Conservation (phyloP, 2,113 vertebrate species). For the Delphinus delphis region DNA sequence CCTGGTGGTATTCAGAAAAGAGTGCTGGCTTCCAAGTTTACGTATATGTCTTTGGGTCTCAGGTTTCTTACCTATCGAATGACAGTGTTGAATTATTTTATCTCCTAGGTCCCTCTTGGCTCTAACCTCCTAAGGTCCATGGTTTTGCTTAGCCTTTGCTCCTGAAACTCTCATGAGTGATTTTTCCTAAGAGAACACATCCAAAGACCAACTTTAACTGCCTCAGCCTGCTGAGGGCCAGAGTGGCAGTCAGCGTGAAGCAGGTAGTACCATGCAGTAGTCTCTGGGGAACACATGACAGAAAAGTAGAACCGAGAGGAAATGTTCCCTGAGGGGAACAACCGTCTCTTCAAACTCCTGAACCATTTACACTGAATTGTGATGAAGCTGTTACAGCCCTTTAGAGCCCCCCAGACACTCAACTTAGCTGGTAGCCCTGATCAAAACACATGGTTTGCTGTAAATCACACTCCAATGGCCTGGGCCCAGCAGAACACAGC, state of each 20-base stretch:
- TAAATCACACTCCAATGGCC: not conserved
- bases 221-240: not conserved
- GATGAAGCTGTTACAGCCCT: not conserved
- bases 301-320: slow-evolving; percentile 31
- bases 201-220: not conserved
- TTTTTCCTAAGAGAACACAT: not conserved
- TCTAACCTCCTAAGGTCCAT: not conserved
- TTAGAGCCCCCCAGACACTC: not conserved
- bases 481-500: not conserved
- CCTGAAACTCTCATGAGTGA: not conserved
- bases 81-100: not conserved
- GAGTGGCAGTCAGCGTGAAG: not conserved
- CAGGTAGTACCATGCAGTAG: rapidly evolving
- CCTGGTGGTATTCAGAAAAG: not conserved
- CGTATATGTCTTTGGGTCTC: not conserved
- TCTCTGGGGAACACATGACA: not conserved
- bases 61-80: not conserved
- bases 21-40: not conserved
- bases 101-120: not conserved
- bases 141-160: not conserved
- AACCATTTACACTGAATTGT: not conserved
- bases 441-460: not conserved
- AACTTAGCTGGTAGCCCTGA: not conserved
- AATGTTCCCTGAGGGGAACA: not conserved
- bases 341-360: not conserved